Evolutionary conservation across 2,113 vertebrate species (phyloP).

Genomic region (Thalassarche chlororhynchos): DNA sequence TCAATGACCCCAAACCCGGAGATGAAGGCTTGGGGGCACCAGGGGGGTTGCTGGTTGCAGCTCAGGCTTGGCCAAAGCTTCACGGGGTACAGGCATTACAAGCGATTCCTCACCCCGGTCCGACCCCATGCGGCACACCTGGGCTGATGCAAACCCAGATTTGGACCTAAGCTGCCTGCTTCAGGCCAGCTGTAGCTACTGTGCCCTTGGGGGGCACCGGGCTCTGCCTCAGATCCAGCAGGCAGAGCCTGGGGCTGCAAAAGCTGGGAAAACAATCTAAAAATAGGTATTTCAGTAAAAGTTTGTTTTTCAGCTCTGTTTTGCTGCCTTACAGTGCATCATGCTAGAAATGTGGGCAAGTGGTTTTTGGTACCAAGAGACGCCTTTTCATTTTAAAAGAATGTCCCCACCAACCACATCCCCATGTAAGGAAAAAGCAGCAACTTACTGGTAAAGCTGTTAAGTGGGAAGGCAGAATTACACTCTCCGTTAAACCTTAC

Average conservation of each 20-base stretch:
- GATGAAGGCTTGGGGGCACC: background rate
- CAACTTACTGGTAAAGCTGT: conserved; percentile 24
- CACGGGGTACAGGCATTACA: background rate
- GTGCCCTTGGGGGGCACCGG: background rate
- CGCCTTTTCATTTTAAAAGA: conserved; percentile 48
- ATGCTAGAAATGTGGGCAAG: background rate
- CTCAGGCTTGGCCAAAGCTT: background rate
- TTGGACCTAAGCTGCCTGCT: background rate
- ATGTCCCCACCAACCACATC: conserved; percentile 43
- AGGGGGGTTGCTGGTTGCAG: background rate
- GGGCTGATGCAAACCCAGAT: background rate
- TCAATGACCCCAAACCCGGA: background rate
- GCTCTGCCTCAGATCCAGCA: background rate
- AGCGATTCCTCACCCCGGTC: background rate
- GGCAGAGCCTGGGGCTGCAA: background rate
- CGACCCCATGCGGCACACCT: background rate
- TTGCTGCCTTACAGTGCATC: background rate
- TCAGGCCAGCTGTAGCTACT: background rate
- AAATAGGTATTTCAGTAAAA: conserved; percentile 26
- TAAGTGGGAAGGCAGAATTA: background rate
- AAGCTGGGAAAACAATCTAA: conserved; percentile 3
- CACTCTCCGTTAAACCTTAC: background rate
- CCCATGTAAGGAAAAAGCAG: conserved; percentile 50
- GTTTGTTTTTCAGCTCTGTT: conserved; percentile 28
- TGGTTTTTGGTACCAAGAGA: background rate